Evolutionary conservation across 2,888 invertebrate genomes (phyloP).

Genomic region (Drosophila ezoana): DNA sequence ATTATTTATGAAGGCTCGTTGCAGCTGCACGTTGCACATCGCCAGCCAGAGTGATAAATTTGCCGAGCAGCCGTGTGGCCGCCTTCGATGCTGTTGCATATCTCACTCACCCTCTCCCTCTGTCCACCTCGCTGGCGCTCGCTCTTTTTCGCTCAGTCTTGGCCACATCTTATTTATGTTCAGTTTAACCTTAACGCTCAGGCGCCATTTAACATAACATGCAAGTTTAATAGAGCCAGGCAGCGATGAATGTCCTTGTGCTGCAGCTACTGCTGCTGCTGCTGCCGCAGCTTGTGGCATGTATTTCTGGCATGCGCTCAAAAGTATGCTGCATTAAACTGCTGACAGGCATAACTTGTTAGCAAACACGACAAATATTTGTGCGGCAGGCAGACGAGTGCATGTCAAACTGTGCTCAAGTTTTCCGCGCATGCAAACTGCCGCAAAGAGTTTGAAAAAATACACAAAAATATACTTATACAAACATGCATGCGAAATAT

Average conservation of each 20-base stretch:
- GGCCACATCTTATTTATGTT: conserved; percentile 69
- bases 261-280: conserved; percentile 1
- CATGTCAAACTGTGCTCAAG: conserved; percentile 71
- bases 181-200: conserved; percentile 78
- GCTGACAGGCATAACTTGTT: conserved; percentile 76
- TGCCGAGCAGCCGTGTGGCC: conserved; percentile 24
- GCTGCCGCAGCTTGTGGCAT: conserved; percentile 25
- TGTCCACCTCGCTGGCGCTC: neutral
- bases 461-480: neutral
- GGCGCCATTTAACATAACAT: conserved; percentile 73
- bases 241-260: conserved; percentile 44
- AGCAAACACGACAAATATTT: conserved; percentile 66
- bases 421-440: conserved; percentile 14
- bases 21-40: conserved; percentile 43
- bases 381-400: conserved; percentile 61
- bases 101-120: neutral
- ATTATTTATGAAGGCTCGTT: conserved; percentile 65
- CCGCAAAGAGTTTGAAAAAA: conserved; percentile 4
- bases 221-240: conserved; percentile 71
- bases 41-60: conserved; percentile 63
- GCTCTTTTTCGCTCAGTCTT: conserved; percentile 7
- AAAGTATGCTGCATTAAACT: conserved; percentile 55
- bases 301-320: conserved; percentile 45
- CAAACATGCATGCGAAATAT: conserved; percentile 1
- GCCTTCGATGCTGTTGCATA: conserved; percentile 35